Base-by-base conservation (phyloP, 2,888 invertebrate genomes). In the Drosophila neonasuta region DNA sequence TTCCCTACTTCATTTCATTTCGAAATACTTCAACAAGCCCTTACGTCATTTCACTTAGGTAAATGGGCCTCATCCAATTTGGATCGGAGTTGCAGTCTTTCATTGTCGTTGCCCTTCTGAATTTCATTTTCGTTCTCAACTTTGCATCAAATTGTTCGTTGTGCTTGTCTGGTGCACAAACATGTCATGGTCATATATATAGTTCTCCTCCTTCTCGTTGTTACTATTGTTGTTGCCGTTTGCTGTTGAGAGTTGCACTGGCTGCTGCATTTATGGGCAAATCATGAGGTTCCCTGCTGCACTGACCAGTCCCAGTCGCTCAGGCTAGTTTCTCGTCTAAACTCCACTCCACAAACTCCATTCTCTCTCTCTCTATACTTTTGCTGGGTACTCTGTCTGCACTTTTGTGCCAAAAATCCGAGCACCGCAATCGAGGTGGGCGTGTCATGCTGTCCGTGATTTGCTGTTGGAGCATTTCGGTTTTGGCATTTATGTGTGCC, bases 231-330 rank as follows among this genome's bases (percentile, higher is more conserved):
- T 29, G 9, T 20, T 36, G 36, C 6, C 20, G 20, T 20, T 20
- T 42, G 46, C 39, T 65, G 20, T 51, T 78, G 72, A 71, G 65
- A 77, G 77, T 57, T 79, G 80, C 69, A 79, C 83, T 49, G 70
- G 71, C 54, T 69, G 65, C 52, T 69, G 78, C 81, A 85, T 87
- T 89, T 87, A 89, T 89, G 87, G 87, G 69, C 74, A 87, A 89
- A 87, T 89, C 89, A 89, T 89, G 89, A 89, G 87, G 83, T 87
- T 77, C 79, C 87, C 88, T 70, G 87, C 82, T 87, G 82, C 79
- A 80, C 75, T 65, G 79, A 58, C 74, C 78, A 74, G 64, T 52
- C 60, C 58, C 60, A 70, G 41, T 56, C 42, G 68, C 55, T 67
- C 49, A 49, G 60, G 60, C 59, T 55, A 71, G 10, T 24, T 24